Base-by-base conservation (phyloP, 2,888 invertebrate species). In the Pecten maximus region DNA sequence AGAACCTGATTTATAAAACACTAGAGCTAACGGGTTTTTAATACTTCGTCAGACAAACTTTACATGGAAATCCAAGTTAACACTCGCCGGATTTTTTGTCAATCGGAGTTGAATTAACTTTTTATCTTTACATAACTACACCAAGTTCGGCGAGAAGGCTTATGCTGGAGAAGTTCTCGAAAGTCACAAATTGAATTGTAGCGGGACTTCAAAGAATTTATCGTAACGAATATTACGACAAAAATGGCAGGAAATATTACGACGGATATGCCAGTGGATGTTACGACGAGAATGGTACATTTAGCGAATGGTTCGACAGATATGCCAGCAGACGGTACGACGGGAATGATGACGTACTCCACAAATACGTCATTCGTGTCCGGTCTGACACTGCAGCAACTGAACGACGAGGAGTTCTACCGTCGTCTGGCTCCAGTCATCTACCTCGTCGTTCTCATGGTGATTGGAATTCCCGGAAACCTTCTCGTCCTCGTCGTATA, bases 381-480 rank as follows among this genome's bases (percentile, higher is more conserved):
- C 44, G 12, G 44, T 12, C 10, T 90, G 44, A 91, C 91, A 23
- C 50, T 92, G 16, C 88, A 92, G 86, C 89, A 92, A 54, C 90
- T 88, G 28, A 92, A 92, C 40, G 91, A 92, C 86, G 89, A 89
- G 28, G 91, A 92, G 87, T 90, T 90, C 3, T 44, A 54, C 3
- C 88, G 91, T 19, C 40, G 91, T 39, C 86, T 92, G 39, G 74
- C 90, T 40, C 90, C 91, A 10, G 87, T 92, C 54, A 90, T 92
- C 6, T 92, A 92, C 48, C 87, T 92, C 6, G 88, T n/a, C 19
- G n/a, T 91, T 39, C 86, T 92, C 6, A 91, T 92, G 28, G 28
- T 90, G 0, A 54, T 92, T 35, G 91, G 91, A n/a, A 40, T 91
- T 44, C 91, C 91, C 28, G 91, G 91, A 28, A 92, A 92, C 87